Conservation (phyloP, 2,888 invertebrate species). For the Latheticus oryzae region DNA sequence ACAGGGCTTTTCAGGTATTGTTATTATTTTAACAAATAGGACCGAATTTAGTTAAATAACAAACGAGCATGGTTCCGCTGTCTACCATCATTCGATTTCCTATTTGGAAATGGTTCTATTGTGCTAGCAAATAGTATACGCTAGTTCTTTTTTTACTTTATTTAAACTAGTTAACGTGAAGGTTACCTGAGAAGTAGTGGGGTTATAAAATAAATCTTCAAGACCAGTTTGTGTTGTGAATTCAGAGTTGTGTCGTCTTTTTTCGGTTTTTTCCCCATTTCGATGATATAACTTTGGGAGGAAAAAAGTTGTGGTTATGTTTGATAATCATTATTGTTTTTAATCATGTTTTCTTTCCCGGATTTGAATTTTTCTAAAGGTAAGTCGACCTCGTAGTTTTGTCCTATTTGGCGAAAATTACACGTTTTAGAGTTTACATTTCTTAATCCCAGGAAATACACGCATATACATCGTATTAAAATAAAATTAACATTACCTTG, state of each 20-base stretch:
- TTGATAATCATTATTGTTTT: background rate
- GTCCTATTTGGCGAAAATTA: constrained; percentile 17
- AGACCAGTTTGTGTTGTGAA: constrained; percentile 23
- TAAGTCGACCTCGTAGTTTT: constrained; percentile 21
- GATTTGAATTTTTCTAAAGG: constrained; percentile 20
- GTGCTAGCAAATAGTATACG: constrained; percentile 17
- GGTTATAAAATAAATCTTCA: constrained; percentile 28
- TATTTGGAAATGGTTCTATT: constrained; percentile 33
- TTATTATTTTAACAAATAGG: constrained; percentile 1
- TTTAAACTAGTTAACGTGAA: constrained; percentile 34
- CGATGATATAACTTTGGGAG: constrained; percentile 2
- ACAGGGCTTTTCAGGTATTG: constrained; percentile 78
- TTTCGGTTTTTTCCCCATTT: constrained; percentile 2
- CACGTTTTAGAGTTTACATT: constrained; percentile 21
- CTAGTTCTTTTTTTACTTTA: constrained; percentile 26
- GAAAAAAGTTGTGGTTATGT: constrained; percentile 18
- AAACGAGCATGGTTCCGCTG: constrained; percentile 22
- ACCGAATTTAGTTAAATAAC: constrained; percentile 5
- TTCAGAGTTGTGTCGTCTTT: constrained; percentile 13
- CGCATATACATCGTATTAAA: constrained; percentile 34
- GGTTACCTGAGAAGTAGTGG: constrained; percentile 32
- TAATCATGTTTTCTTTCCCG: constrained; percentile 6
- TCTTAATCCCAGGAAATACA: constrained; percentile 40
- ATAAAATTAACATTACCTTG: constrained; percentile 39
- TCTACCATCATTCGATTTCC: constrained; percentile 26